Conservation (phyloP, 2,113 vertebrate species). For the Poecile atricapillus region DNA sequence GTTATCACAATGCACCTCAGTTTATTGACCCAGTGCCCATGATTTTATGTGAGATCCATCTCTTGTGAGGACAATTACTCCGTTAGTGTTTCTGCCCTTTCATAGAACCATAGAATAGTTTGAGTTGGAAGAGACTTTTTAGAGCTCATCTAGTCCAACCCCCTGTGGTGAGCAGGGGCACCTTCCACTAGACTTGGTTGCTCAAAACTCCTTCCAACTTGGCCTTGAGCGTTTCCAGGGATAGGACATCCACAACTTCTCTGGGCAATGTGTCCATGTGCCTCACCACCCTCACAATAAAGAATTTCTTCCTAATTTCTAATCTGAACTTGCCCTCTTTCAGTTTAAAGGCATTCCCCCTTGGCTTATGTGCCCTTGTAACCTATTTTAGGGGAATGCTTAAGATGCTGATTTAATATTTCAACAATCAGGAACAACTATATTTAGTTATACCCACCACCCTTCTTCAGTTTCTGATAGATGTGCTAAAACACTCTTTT, state of each 20-base stretch:
- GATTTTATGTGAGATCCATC: background rate
- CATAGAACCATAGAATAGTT: background rate
- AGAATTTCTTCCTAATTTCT: background rate
- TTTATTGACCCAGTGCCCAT: background rate
- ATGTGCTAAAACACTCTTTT: background rate
- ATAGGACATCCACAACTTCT: background rate
- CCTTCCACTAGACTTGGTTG: background rate
- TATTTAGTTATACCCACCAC: background rate
- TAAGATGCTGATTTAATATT: background rate
- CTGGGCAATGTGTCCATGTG: background rate
- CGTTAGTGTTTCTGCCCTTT: background rate
- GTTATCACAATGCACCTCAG: background rate
- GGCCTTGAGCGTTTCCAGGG: background rate
- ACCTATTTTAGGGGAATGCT: background rate
- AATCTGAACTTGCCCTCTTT: background rate
- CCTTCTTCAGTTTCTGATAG: background rate
- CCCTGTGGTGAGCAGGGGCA: background rate
- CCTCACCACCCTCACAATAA: background rate
- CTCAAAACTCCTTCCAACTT: background rate
- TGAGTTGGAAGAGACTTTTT: background rate
- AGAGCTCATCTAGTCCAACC: background rate
- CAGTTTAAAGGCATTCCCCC: background rate
- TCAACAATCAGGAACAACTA: background rate
- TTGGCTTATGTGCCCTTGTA: background rate
- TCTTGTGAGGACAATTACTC: background rate